A percentile compares a stretch with the other conserved stretches of the same genome.
phyloP scores from a whole-genome alignment of 37 sponge, comb jelly and placozoan genomes.

The Ianthella basta region DNA sequence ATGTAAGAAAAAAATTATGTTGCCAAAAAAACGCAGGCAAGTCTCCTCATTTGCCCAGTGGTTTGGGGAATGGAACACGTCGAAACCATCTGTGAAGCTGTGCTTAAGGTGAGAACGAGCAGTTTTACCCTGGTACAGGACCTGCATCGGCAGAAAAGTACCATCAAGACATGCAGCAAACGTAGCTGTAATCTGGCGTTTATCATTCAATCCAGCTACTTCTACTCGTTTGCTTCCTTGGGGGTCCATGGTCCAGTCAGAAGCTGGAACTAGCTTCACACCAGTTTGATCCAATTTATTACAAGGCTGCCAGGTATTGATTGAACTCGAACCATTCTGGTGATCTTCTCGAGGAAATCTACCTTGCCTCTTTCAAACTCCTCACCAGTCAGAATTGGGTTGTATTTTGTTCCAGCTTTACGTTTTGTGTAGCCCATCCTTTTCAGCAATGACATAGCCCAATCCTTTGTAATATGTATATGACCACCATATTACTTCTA shows the following conservation, averaged over 20 bases:
- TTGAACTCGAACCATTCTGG: not conserved
- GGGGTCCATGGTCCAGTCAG: slow-evolving; percentile 11
- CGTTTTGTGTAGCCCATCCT: slow-evolving; percentile 6
- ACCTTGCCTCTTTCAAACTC: not conserved
- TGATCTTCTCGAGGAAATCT: not conserved
- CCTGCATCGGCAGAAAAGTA: slow-evolving; percentile 29
- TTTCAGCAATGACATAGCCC: not conserved
- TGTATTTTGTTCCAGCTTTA: slow-evolving; percentile 10
- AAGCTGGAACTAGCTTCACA: not conserved
- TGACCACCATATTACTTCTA: slow-evolving; percentile 18
- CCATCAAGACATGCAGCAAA: slow-evolving; percentile 28
- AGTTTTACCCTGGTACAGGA: slow-evolving; percentile 11
- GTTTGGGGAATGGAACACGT: slow-evolving; percentile 25
- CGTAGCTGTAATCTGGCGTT: slow-evolving; percentile 35
- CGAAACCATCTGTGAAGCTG: not conserved
- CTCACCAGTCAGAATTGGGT: not conserved
- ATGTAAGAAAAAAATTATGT: not conserved
- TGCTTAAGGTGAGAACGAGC: not conserved
- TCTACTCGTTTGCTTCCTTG: slow-evolving; percentile 18
- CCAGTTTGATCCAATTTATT: slow-evolving; percentile 22
- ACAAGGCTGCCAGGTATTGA: slow-evolving; percentile 26
- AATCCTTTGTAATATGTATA: not conserved
- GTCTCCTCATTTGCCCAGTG: slow-evolving; percentile 31
- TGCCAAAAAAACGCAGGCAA: not conserved
- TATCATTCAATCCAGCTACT: slow-evolving; percentile 29